phyloP scores from a whole-genome alignment of 2,888 invertebrate species.

The Poecilus cupreus region DNA sequence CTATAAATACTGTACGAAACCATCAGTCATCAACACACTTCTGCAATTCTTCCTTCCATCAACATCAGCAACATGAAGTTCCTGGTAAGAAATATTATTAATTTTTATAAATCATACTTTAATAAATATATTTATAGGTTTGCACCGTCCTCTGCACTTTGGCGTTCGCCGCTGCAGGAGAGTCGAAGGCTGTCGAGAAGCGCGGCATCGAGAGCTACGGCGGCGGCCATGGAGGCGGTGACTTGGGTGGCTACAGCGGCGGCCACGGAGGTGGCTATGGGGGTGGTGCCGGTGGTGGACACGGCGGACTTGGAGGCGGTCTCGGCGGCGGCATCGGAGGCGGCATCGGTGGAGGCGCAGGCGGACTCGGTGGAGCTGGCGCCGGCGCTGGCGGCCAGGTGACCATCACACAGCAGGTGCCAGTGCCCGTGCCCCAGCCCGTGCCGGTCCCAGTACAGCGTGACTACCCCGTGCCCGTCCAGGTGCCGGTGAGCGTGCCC shows the following conservation, averaged over 20 bases:
- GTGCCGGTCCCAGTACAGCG: neutral
- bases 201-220: neutral
- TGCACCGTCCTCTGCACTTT: constrained; percentile 6
- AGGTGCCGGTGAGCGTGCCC: constrained; percentile 22
- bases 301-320: neutral
- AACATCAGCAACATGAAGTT: constrained; percentile 31
- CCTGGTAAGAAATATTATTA: neutral
- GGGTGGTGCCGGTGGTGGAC: neutral
- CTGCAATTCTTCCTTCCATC: neutral
- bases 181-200: neutral
- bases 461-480: constrained; percentile 15
- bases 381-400: constrained; percentile 7
- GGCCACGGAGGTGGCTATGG: neutral
- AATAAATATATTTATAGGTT: neutral
- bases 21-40: neutral
- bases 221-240: neutral
- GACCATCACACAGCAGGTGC: constrained; percentile 13
- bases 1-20: neutral
- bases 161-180: neutral
- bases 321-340: neutral
- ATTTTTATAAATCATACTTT: neutral
- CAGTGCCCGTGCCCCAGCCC: constrained; percentile 31
- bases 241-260: neutral
- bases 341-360: neutral
- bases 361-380: neutral